Conservation (phyloP, 2,797 vertebrate genomes). For the Smutsia temminckii region DNA sequence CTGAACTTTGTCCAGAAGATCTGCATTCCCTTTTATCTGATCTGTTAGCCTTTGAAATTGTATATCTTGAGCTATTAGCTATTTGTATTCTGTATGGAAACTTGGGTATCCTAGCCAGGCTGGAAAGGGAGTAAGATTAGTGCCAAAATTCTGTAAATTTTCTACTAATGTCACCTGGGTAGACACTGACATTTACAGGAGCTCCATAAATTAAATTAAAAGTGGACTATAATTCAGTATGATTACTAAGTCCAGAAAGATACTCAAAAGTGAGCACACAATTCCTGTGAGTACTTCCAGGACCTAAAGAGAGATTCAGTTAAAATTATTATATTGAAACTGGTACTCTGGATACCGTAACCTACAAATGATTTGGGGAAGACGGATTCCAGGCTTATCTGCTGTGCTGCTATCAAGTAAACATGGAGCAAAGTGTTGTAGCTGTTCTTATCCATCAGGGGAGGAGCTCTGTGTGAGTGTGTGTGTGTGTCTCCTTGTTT, state of each 20-base stretch:
- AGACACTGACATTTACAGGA: slow-evolving; percentile 6
- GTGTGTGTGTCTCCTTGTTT: slow-evolving; percentile 4
- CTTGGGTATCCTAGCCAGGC: slow-evolving; percentile 36
- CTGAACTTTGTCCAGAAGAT: slow-evolving; percentile 84
- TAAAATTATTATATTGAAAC: slow-evolving; percentile 47
- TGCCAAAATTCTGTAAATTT: slow-evolving; percentile 51
- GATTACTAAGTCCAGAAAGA: slow-evolving; percentile 28
- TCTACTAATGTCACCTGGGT: neutral
- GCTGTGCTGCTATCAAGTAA: slow-evolving; percentile 47
- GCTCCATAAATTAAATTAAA: slow-evolving; percentile 58
- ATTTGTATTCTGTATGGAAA: slow-evolving; percentile 66
- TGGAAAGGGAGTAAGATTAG: slow-evolving; percentile 54
- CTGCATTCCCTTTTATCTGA: slow-evolving; percentile 81
- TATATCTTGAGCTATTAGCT: slow-evolving; percentile 79
- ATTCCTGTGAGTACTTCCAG: slow-evolving; percentile 48
- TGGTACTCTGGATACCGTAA: neutral
- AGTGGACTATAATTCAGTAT: slow-evolving; percentile 41
- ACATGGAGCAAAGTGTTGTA: neutral
- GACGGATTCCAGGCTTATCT: slow-evolving; percentile 39
- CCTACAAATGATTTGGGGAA: slow-evolving; percentile 19
- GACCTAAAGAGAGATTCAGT: slow-evolving; percentile 35
- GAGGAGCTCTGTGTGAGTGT: neutral
- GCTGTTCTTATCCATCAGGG: neutral
- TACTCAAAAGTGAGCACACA: slow-evolving; percentile 12
- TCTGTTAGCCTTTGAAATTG: slow-evolving; percentile 83